phyloP scores from a whole-genome alignment of 2,113 vertebrate species.

The Synodontis membranacea region DNA sequence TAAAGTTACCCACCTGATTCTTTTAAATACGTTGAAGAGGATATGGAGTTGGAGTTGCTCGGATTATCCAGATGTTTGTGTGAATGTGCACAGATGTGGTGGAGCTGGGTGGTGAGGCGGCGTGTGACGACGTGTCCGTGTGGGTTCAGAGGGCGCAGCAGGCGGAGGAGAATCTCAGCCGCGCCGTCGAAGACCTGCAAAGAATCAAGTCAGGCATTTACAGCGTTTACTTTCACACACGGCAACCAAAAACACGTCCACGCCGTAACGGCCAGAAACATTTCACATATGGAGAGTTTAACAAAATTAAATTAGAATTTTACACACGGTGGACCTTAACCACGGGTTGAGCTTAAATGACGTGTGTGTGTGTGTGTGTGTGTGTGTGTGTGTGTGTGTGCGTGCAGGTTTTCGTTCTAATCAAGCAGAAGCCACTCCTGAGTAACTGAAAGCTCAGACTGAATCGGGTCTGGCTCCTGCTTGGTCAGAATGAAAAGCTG shows the following conservation, averaged over 20 bases:
- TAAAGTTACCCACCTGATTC: background rate
- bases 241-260: background rate
- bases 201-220: slow-evolving; percentile 81
- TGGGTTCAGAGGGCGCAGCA: slow-evolving; percentile 68
- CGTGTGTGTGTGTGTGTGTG: too few species aligned
- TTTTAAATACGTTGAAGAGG: background rate
- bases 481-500: too few species aligned
- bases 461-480: too few species aligned
- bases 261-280: too few species aligned
- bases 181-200: slow-evolving; percentile 84
- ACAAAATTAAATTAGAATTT: too few species aligned
- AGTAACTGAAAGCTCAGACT: too few species aligned
- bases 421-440: too few species aligned
- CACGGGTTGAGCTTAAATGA: too few species aligned
- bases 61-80: background rate
- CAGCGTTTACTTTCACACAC: background rate
- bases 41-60: background rate
- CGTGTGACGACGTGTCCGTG: background rate
- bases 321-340: too few species aligned
- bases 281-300: too few species aligned
- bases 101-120: slow-evolving; percentile 73
- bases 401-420: too few species aligned
- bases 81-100: slow-evolving; percentile 77
- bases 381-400: too few species aligned
- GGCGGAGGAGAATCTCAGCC: slow-evolving; percentile 78